Conservation (phyloP, 2,888 invertebrate species). For the Apoderus coryli region DNA sequence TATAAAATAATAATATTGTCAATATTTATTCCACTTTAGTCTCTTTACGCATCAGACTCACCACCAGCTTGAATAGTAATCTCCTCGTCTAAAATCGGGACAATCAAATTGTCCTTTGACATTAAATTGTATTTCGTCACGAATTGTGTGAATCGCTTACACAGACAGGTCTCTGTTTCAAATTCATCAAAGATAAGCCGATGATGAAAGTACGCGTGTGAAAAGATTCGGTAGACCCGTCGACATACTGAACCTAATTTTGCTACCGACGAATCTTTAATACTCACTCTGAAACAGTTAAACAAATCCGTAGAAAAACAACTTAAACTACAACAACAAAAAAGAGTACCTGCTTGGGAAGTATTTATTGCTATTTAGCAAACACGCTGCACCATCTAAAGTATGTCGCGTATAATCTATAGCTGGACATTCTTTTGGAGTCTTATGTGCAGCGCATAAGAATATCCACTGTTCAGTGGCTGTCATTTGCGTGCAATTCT, state of each 20-base stretch:
- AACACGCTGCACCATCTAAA: conserved; percentile 94
- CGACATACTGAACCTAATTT: conserved; percentile 98
- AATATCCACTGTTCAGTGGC: conserved; percentile 99
- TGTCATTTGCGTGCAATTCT: conserved; percentile 98
- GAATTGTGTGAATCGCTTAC: conserved; percentile 92
- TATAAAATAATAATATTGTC: conserved; percentile 7
- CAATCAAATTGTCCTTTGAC: conserved; percentile 96
- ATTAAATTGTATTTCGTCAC: conserved; percentile 97
- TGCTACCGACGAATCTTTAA: conserved; percentile 96
- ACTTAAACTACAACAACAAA: no score
- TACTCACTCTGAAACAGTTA: conserved; percentile 84
- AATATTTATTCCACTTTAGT: conserved; percentile 6
- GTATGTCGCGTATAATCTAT: conserved; percentile 99
- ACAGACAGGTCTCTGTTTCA: conserved; percentile 90
- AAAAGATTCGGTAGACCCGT: conserved; percentile 97
- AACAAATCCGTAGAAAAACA: no score
- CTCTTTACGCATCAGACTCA: conserved; percentile 33
- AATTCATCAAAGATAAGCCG: conserved; percentile 93
- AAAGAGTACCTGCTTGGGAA: conserved; percentile 98
- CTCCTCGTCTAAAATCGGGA: conserved; percentile 85
- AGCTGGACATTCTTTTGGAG: conserved; percentile 98
- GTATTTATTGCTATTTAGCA: conserved; percentile 98
- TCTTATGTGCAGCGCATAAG: conserved; percentile 98
- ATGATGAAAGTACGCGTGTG: conserved; percentile 99
- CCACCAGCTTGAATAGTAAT: conserved; percentile 40